phyloP scores from a whole-genome alignment of 2,888 invertebrate genomes.

The Drosophila differens region DNA sequence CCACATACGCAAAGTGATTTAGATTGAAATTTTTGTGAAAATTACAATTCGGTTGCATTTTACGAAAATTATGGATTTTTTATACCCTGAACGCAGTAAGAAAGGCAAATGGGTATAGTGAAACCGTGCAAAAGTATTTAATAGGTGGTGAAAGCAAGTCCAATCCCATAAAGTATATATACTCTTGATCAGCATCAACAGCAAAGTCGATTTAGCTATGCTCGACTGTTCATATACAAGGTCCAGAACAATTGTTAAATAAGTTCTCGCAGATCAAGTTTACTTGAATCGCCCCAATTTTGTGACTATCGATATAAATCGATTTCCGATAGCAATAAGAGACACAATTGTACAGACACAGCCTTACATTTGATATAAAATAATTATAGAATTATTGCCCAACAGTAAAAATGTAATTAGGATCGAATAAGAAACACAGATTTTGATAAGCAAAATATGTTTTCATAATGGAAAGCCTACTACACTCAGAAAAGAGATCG shows the following conservation, averaged over 20 bases:
- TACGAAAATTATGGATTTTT: neutral
- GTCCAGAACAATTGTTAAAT: fast-evolving
- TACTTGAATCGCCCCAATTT: neutral
- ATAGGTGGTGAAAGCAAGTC: fast-evolving
- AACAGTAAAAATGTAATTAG: neutral
- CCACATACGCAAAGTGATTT: neutral
- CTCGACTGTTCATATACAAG: neutral
- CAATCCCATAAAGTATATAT: neutral
- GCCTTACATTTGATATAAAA: neutral
- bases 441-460: neutral
- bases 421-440: neutral
- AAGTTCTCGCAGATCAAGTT: neutral
- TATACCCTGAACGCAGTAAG: too few species aligned
- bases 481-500: neutral
- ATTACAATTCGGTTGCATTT: neutral
- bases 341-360: neutral
- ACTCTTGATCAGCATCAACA: neutral
- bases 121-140: neutral
- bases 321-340: neutral
- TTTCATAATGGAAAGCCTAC: neutral
- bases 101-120: neutral
- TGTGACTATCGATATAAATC: neutral
- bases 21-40: neutral
- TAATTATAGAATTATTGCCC: neutral
- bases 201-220: neutral